Evolutionary conservation across 2,797 vertebrate species (phyloP), one percentile per base, ranked within the genome.

Genomic region (Aythya fuligula): DNA sequence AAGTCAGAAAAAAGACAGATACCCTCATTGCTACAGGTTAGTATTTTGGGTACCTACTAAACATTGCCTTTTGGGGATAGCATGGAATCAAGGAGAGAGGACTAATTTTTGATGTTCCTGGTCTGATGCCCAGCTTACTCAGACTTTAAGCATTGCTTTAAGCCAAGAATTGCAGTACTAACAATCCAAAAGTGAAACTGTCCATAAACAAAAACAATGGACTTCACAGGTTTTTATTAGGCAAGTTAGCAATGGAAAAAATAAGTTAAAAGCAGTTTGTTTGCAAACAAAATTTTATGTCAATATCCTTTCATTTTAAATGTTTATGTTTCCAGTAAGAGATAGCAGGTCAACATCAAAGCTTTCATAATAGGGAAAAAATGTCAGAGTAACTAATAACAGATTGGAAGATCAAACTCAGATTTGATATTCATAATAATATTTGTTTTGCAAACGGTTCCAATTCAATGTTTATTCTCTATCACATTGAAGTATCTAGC

Each of bases 261-360:
- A 38, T 4, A 89, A 94, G 62, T 85, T 91, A 80, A 85, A 89
- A 91, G 87, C 28, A 34, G 51, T 74, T 73, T 91, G 88, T 85
- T 71, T 94, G 76, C 90, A 94, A 94, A 95, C 79, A 91, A 72
- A 64, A 57, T 71, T 89, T 92, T 81, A 30, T 73, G 54, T 75
- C 28, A 76, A 89, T 81, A 71, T 78, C 14, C 77, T 93, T 93
- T 89, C 28, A 94, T 87, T 67, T 53, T 76, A 65, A 77, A 76
- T 92, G 75, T 98, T 97, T 98, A 97, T 91, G 96, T 96, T 64
- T 92, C n/a, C 53, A 80, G 57, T 86, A 93, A 74, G 28, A 91
- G 58, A 89, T 47, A 96, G 72, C 43, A 88, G 56, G 74, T 84
- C 72, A 86, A 89, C 27, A 92, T 64, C 93, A 97, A 93, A 83